These are phyloP conservation scores for Spatulosminthurus flaviceps DNA, from an alignment of 2,888 invertebrate genomes.

Conservation along the genomic window DNA sequence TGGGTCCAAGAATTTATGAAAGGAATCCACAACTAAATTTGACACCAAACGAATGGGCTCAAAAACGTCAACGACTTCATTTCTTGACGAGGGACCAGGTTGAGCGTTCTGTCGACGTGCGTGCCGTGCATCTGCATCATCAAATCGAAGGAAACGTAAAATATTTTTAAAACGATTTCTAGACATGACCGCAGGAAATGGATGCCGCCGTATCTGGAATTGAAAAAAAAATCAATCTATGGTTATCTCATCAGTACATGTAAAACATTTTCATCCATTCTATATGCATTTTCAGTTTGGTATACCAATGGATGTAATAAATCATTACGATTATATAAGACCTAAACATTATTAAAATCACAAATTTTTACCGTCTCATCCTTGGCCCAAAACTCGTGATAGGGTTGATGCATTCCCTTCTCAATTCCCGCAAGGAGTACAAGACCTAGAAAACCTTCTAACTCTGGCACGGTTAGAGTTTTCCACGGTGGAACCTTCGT, in stretches of 20 bases:
- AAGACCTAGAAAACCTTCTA: background rate
- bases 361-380: background rate
- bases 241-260: no score
- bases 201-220: background rate
- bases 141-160: background rate
- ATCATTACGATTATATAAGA: no score
- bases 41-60: background rate
- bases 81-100: background rate
- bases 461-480: background rate
- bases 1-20: background rate
- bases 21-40: background rate
- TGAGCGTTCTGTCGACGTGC: background rate
- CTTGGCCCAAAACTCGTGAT: background rate
- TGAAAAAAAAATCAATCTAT: background rate
- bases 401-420: background rate
- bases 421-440: background rate
- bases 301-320: no score
- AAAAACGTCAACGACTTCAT: no score
- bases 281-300: no score
- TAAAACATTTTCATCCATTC: no score
- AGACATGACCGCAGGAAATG: background rate
- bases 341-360: no score
- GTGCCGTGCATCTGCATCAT: background rate
- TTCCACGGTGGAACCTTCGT: background rate
- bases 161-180: background rate